These are phyloP conservation scores for Apamea sordens DNA, from an alignment of 2,888 invertebrate species.

Conservation along the genomic window DNA sequence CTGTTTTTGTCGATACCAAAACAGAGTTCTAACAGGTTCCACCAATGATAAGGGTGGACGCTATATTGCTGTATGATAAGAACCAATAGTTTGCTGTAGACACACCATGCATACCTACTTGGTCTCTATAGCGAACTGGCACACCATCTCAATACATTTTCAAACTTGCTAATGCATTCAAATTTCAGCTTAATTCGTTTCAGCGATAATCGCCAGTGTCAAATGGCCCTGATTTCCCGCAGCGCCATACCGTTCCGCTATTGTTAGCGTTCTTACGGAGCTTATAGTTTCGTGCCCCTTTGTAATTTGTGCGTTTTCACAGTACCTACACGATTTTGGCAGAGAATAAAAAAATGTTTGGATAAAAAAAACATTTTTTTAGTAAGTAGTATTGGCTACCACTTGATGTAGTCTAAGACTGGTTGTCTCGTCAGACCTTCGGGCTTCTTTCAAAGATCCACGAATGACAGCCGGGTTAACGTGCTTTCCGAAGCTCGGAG, in stretches of 20 bases:
- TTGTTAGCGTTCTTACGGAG: conserved; percentile 61
- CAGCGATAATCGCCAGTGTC: conserved; percentile 58
- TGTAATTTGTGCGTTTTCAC: conserved; percentile 45
- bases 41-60: too few species aligned
- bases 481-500: too few species aligned
- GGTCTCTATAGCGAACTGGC: conserved; percentile 31
- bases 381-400: background rate
- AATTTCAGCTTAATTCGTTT: conserved; percentile 57
- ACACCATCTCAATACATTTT: conserved; percentile 27
- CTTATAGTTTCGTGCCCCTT: conserved; percentile 45
- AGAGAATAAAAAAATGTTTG: background rate
- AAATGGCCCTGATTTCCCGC: conserved; percentile 60
- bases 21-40: background rate
- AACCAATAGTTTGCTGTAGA: conserved; percentile 15
- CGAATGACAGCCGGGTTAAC: too few species aligned
- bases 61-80: background rate
- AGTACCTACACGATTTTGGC: background rate
- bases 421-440: too few species aligned
- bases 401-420: background rate
- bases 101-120: background rate
- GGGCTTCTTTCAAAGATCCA: too few species aligned
- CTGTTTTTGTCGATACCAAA: too few species aligned
- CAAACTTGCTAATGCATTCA: conserved; percentile 52
- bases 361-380: too few species aligned
- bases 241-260: conserved; percentile 65